Percentiles rank a stretch among this genome's conserved stretches.
Conservation (phyloP, 1,140 invertebrate species). For the Orius laevigatus region DNA sequence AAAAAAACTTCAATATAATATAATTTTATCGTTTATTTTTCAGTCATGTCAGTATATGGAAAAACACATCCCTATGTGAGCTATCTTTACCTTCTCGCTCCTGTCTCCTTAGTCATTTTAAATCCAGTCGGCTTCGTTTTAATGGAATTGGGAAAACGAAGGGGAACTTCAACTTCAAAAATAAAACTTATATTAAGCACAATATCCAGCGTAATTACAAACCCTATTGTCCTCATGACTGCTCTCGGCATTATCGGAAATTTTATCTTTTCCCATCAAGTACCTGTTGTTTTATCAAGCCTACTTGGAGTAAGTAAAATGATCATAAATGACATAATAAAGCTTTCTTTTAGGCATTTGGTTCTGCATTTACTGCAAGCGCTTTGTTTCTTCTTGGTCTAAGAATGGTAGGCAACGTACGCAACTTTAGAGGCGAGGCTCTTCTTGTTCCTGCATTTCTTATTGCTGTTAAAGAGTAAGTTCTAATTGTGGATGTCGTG, state of each 20-base stretch:
- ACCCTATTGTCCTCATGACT: slow-evolving; percentile 89
- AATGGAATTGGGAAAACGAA: slow-evolving; percentile 55
- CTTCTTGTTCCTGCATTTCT: slow-evolving; percentile 69
- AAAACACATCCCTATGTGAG: slow-evolving; percentile 69
- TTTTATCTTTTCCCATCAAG: slow-evolving; percentile 54
- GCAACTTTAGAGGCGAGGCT: slow-evolving; percentile 53
- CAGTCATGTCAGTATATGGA: slow-evolving; percentile 57
- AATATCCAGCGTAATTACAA: slow-evolving; percentile 42
- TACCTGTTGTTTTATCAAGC: slow-evolving; percentile 56
- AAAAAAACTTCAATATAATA: background rate
- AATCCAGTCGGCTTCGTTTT: slow-evolving; percentile 85
- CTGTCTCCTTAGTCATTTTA: slow-evolving; percentile 79
- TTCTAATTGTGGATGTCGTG: too few species aligned
- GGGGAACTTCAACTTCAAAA: background rate
- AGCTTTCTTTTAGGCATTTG: slow-evolving; percentile 44
- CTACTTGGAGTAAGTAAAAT: slow-evolving; percentile 48
- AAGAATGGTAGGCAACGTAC: slow-evolving; percentile 82
- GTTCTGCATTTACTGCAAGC: slow-evolving; percentile 75
- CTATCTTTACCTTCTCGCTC: slow-evolving; percentile 86
- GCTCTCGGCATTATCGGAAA: slow-evolving; percentile 78
- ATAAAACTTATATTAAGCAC: slow-evolving; percentile 1
- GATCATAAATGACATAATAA: too few species aligned
- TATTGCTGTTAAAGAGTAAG: slow-evolving; percentile 77
- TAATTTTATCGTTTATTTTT: slow-evolving; percentile 25
- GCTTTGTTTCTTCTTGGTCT: slow-evolving; percentile 81